Conservation (phyloP, 1,140 invertebrate genomes). For the Potamilus streckersoni region DNA sequence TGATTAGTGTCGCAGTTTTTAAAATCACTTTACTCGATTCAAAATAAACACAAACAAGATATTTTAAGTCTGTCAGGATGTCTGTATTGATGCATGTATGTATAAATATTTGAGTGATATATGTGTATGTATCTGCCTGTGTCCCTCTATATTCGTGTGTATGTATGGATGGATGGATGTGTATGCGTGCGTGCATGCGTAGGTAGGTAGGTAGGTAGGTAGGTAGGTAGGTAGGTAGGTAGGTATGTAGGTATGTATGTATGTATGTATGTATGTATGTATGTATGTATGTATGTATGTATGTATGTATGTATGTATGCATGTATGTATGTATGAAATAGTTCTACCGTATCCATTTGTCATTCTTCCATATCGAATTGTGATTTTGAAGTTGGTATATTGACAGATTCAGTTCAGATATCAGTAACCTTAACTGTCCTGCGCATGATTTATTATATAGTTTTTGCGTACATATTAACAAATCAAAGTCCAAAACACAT, state of each 20-base stretch:
- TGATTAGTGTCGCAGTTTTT: too few species aligned
- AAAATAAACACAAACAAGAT: too few species aligned
- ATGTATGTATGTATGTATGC: background rate
- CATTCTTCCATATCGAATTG: too few species aligned
- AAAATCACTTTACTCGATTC: too few species aligned
- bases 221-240: background rate
- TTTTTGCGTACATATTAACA: too few species aligned
- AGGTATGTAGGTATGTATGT: conserved; percentile 13
- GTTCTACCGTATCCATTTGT: too few species aligned
- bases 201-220: conserved; percentile 2
- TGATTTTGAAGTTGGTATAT: too few species aligned
- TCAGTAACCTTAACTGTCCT: too few species aligned
- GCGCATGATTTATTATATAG: too few species aligned
- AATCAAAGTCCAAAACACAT: too few species aligned
- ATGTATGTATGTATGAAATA: background rate
- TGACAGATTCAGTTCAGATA: too few species aligned
- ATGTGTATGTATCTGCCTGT: background rate
- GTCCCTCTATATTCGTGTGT: background rate
- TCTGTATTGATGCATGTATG: background rate
- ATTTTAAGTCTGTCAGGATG: too few species aligned
- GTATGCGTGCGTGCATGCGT: background rate
- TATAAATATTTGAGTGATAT: background rate
- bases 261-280: conserved; percentile 8
- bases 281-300: background rate
- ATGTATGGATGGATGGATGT: background rate